Evolutionary conservation across 1,140 invertebrate species (phyloP).

Genomic region (Drosophila ficusphila): DNA sequence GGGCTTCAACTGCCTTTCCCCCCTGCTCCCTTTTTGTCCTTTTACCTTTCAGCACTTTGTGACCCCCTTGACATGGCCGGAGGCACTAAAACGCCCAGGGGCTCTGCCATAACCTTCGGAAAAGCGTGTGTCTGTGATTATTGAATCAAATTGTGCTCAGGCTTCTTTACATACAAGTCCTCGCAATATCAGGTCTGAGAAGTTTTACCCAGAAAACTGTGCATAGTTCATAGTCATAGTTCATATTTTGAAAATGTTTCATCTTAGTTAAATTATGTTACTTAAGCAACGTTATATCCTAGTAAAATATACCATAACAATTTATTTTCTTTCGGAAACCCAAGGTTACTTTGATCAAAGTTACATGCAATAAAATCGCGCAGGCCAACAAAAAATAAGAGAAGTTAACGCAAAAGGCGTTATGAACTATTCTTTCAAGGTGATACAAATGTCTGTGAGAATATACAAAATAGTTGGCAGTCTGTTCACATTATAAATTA

Average conservation of each 20-base stretch:
- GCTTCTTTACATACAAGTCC: constrained; percentile 19
- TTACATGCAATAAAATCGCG: constrained; percentile 77
- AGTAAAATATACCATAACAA: too few species aligned
- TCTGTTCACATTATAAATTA: too few species aligned
- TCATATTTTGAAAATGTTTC: too few species aligned
- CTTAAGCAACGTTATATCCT: too few species aligned
- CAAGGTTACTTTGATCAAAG: constrained; percentile 70
- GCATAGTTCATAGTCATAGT: too few species aligned
- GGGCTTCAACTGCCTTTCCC: constrained; percentile 34
- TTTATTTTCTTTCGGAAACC: too few species aligned
- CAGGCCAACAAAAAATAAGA: too few species aligned
- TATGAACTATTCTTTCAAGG: constrained; percentile 14
- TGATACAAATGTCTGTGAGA: too few species aligned
- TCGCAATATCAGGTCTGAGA: neutral
- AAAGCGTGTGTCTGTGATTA: constrained; percentile 56
- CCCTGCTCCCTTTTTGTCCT: neutral
- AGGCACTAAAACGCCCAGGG: neutral
- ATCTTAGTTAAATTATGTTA: too few species aligned
- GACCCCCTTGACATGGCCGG: neutral
- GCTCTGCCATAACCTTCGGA: neutral
- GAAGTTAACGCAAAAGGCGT: constrained; percentile 38
- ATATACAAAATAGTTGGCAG: neutral
- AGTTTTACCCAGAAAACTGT: neutral
- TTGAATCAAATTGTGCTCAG: constrained; percentile 54
- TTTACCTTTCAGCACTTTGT: too few species aligned